Conservation (phyloP, 2,797 vertebrate genomes). For the Dendrocincla tyrannina region DNA sequence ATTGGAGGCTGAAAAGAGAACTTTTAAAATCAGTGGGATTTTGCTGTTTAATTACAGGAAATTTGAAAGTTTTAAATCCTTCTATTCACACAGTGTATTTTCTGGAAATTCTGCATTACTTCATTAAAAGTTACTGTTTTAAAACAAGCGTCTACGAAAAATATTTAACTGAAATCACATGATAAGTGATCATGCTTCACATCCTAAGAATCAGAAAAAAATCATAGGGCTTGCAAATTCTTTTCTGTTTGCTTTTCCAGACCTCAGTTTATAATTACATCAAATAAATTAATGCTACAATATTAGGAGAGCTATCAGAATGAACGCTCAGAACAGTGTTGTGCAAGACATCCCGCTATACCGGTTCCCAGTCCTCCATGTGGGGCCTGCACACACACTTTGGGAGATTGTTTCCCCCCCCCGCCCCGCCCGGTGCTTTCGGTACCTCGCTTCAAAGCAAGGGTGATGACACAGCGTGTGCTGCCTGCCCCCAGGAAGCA, state of each 20-base stretch:
- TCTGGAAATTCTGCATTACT: not conserved
- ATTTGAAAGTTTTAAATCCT: not conserved
- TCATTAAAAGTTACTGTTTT: not conserved
- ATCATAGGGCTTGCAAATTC: not conserved
- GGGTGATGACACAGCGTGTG: rapidly evolving
- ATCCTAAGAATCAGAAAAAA: not conserved
- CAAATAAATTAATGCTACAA: not conserved
- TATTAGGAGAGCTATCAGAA: not conserved
- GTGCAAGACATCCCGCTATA: not conserved
- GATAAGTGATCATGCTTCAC: not conserved
- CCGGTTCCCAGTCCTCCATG: not conserved
- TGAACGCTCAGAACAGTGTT: rapidly evolving
- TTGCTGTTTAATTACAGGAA: not conserved
- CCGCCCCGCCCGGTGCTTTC: not conserved
- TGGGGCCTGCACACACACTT: rapidly evolving
- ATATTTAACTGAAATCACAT: not conserved
- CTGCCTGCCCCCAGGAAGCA: not conserved
- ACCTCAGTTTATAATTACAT: not conserved
- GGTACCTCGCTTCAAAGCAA: not conserved
- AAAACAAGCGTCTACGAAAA: not conserved
- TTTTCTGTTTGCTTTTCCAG: not conserved
- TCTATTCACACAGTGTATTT: not conserved
- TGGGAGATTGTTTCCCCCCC: not conserved
- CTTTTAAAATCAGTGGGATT: not conserved
- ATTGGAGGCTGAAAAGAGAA: not conserved